Evolutionary conservation across 2,888 invertebrate species (phyloP).

Genomic region (Orchesellides sinensis): DNA sequence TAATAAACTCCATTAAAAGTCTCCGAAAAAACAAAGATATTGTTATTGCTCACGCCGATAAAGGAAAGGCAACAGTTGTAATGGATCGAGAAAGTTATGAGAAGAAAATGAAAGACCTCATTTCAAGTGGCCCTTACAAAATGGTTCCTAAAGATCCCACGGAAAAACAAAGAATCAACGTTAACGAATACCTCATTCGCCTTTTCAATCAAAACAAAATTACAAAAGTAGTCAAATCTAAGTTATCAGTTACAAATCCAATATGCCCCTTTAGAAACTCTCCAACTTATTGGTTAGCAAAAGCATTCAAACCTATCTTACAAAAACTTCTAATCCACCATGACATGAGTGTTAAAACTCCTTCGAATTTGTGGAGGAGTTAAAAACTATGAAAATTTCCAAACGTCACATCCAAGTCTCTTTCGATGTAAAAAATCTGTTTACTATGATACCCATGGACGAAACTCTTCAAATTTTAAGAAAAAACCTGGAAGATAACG

Average conservation of each 20-base stretch:
- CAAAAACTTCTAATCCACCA: neutral
- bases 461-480: conserved; percentile 5
- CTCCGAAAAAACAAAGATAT: neutral
- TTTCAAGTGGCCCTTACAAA: conserved; percentile 5
- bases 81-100: conserved; percentile 12
- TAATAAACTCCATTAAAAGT: neutral
- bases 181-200: neutral
- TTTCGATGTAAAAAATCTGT: conserved; percentile 27
- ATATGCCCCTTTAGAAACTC: conserved; percentile 7
- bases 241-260: neutral
- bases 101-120: neutral
- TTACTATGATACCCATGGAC: conserved; percentile 33
- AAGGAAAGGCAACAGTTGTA: conserved; percentile 18
- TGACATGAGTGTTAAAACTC: conserved; percentile 1
- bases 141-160: neutral
- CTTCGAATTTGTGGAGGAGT: neutral
- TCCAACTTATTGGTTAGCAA: neutral
- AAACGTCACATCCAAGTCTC: neutral
- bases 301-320: neutral
- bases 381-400: neutral
- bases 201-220: neutral
- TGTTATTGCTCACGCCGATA: conserved; percentile 20
- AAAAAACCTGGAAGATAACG: neutral
- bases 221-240: neutral
- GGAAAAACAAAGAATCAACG: neutral